Base-by-base conservation (phyloP, 2,888 invertebrate genomes). In the Crematogaster levior region DNA sequence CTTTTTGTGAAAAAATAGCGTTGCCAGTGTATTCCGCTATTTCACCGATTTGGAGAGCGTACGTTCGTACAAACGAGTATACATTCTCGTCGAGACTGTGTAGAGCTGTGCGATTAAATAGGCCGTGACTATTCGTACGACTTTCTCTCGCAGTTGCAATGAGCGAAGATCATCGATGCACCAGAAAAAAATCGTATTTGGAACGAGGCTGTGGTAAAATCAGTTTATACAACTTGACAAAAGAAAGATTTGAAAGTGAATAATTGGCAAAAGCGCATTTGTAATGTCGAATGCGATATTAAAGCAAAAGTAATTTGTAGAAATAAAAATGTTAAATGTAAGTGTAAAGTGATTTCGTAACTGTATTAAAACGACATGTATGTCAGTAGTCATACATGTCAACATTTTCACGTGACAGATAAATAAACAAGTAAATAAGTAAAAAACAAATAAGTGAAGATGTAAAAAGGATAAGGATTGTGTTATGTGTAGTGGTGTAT, bases 121-220 rank as follows among this genome's bases (percentile, higher is more conserved):
- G 92, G 91, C 91, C 92, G 92, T 92, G 91, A 92, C 92, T 89
- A 91, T 92, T 91, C 90, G 89, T 77, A 87, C 90, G 90, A 92
- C 93, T 93, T 93, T 93, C 93, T 93, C 93, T 90, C 82, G 85
- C 79, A 86, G 65, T 81, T 87, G 87, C 90, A 88, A 89, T 81
- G 61, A 87, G 82, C 88, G 89, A 89, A 89, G 86, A 90, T n/a
- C 85, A 81, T 84, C 70, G 70, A 24, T 40, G 58, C 70, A 43
- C 5, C 30, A 30, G 24, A 37, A 84, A 86, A 85, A 81, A 83
- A 53, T 77, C 12, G 53, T 65, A 84, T 85, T 85, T 85, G 61
- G 74, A 88, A 82, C 60, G n/a, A 58, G 34, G 48, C n/a, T 63
- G 82, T 21, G 27, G 21, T 21, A 30, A 27, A 46, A 24, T 40